Evolutionary conservation across 1,140 invertebrate species (phyloP), one percentile per base, ranked within the genome.

Genomic region (Tetramorium simillimum): DNA sequence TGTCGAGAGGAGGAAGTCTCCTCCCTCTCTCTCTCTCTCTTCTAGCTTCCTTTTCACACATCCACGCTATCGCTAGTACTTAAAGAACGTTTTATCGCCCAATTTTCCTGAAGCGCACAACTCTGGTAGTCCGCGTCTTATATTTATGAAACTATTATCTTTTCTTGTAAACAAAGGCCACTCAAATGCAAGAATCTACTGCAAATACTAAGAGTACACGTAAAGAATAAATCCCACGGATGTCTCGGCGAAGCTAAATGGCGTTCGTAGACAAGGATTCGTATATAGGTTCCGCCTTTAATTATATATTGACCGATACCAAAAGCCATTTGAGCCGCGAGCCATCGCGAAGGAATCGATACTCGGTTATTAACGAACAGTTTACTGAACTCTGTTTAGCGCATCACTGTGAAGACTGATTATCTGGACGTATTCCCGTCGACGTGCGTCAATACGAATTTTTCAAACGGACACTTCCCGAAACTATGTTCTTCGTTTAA

Each of bases 91-190:
- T 51, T 40, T 37, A 16, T 73, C 37, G 65, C 58, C 21, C 9
- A 40, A 28, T 76, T 80, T 80, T 33, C 14, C 21, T 51, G 21
- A 87, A 88, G 69, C 78, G 69, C 24, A 82, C 49, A 80, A 82
- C 33, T 70, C 46, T 40, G 56, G 21, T 49, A 75, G 69, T 70
- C 40, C 75, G 53, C 58, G 18, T 73, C 37, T 80, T 72, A 62
- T 56, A 40, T 81, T 77, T 90, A 89, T 86, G 88, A 86, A 93
- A 91, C 80, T 58, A 43, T 24, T 72, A 63, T 81, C 28, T 14
- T 86, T 24, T 49, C 14, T 69, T 88, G 56, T 88, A 94, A 93
- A 93, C 87, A 91, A 94, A 93, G 93, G 93, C 92, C 93, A 93
- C 90, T 92, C 80, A 92, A 69, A 92, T 92, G 90, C 87, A 92